These are phyloP conservation scores for Achatina immaculata DNA, from an alignment of 1,140 invertebrate species.

Conservation along the genomic window DNA sequence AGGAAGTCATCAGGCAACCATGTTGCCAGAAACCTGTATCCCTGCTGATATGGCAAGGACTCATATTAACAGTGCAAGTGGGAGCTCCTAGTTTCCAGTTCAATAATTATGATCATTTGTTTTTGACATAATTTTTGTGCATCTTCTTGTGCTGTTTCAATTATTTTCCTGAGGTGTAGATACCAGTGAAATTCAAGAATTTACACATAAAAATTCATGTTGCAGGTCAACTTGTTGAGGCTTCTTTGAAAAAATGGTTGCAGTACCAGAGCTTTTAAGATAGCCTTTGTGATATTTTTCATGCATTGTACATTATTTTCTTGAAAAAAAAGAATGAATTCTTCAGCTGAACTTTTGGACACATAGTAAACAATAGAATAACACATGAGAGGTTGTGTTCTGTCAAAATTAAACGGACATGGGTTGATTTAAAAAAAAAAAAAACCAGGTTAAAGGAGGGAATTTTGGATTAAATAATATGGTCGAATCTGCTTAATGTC, in stretches of 20 bases:
- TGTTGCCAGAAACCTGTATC: conserved; percentile 37
- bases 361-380: too few species aligned
- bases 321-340: too few species aligned
- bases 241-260: conserved; percentile 3
- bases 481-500: too few species aligned
- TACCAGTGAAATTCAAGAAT: not conserved
- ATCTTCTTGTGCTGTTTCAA: not conserved
- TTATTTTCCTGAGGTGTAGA: not conserved
- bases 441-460: too few species aligned
- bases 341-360: too few species aligned
- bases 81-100: not conserved
- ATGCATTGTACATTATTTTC: too few species aligned
- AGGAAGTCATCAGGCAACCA: conserved; percentile 26
- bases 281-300: not conserved
- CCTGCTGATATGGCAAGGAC: conserved; percentile 34
- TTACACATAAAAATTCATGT: too few species aligned
- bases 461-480: too few species aligned
- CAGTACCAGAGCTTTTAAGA: too few species aligned
- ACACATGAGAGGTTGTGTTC: too few species aligned
- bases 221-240: not conserved
- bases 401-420: too few species aligned
- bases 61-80: conserved; percentile 1
- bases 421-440: too few species aligned
- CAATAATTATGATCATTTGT: not conserved
- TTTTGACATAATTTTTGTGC: not conserved